phyloP scores from a whole-genome alignment of 2,888 invertebrate genomes.

The Linyphia triangularis region DNA sequence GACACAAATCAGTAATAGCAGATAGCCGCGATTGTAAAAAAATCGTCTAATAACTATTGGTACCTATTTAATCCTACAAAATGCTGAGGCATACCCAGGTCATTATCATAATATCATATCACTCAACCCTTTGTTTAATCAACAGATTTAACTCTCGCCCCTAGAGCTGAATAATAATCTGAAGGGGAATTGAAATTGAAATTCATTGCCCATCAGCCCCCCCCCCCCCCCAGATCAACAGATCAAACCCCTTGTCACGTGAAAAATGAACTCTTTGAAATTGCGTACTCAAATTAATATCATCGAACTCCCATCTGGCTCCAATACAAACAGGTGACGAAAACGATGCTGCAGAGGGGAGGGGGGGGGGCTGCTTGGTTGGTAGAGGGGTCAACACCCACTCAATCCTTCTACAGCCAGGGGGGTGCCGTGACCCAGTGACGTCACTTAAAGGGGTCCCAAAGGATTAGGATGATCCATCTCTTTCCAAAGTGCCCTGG shows the following conservation, averaged over 20 bases:
- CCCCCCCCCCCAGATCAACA: background rate
- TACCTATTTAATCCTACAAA: background rate
- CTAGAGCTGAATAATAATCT: background rate
- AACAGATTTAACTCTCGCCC: background rate
- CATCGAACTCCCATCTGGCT: slow-evolving; percentile 43
- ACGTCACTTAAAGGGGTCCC: slow-evolving; percentile 47
- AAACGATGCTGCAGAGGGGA: slow-evolving; percentile 7
- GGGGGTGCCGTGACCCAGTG: slow-evolving; percentile 3
- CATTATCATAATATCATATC: background rate
- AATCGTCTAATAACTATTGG: background rate
- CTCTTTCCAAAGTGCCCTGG: slow-evolving; percentile 11
- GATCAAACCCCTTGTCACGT: slow-evolving; percentile 22
- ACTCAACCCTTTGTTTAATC: slow-evolving; percentile 3
- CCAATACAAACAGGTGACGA: slow-evolving; percentile 69
- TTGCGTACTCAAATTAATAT: slow-evolving; percentile 68
- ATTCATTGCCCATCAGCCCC: background rate
- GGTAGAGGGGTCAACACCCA: background rate
- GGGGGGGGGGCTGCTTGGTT: background rate
- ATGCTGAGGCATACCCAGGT: background rate
- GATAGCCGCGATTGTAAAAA: background rate
- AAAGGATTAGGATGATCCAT: slow-evolving; percentile 34
- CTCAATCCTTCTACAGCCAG: slow-evolving; percentile 12
- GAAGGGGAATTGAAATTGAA: background rate
- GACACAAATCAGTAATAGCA: background rate
- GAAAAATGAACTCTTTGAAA: slow-evolving; percentile 51